Evolutionary conservation across 1,140 invertebrate genomes (phyloP).

Genomic region (Drosophila repleta): DNA sequence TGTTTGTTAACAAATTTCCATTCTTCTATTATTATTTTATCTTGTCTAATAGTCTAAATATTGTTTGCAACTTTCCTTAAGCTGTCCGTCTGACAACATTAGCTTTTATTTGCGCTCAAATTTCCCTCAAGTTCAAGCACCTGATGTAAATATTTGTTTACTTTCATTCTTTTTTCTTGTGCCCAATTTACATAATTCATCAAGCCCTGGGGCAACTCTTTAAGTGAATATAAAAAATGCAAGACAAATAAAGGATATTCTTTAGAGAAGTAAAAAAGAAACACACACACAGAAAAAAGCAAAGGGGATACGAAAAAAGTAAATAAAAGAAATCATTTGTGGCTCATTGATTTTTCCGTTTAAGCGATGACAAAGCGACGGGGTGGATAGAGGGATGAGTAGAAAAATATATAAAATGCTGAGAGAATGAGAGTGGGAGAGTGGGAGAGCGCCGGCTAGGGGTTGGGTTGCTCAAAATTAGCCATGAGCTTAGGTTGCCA

Average conservation of each 20-base stretch:
- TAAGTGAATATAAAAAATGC: constrained; percentile 10
- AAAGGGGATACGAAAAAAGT: constrained; percentile 9
- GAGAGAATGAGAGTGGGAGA: constrained; percentile 14
- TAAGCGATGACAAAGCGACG: constrained; percentile 11
- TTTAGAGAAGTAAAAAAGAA: constrained; percentile 5
- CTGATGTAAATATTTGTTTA: constrained; percentile 16
- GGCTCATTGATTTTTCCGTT: constrained; percentile 45
- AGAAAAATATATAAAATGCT: constrained; percentile 4
- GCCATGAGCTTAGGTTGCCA: constrained; percentile 2
- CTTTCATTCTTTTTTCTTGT: background rate
- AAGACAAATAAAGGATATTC: constrained; percentile 15
- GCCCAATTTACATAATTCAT: constrained; percentile 16
- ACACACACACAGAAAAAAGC: background rate
- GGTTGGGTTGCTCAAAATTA: background rate
- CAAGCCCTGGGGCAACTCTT: constrained; percentile 8
- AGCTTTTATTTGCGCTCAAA: background rate
- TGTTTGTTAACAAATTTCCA: too few relatives aligned
- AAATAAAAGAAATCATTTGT: constrained; percentile 26
- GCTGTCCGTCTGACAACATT: background rate
- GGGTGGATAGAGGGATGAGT: constrained; percentile 9
- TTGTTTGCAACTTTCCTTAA: background rate
- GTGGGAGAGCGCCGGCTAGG: constrained; percentile 13
- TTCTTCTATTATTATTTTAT: too few relatives aligned
- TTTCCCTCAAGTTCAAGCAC: constrained; percentile 12
- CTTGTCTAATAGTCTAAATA: background rate